Conservation (phyloP, 1,140 invertebrate genomes). For the Lineus longissimus region DNA sequence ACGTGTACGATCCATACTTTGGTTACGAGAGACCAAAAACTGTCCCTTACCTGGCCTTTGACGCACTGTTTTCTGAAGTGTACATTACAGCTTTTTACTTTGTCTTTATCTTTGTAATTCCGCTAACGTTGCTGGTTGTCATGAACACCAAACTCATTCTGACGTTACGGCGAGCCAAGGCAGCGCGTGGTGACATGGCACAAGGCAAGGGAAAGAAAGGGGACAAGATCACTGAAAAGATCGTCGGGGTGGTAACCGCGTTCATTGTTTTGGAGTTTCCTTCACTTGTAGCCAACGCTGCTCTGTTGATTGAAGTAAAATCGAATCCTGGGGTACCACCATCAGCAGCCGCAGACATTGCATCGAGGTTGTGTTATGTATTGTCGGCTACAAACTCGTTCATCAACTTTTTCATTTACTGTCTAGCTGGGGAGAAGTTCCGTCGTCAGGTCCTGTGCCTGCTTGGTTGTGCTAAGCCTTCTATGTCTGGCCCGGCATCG, state of each 20-base stretch:
- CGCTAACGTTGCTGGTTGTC: not conserved
- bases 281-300: not conserved
- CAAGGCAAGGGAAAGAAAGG: not conserved
- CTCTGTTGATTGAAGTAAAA: not conserved
- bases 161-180: not conserved
- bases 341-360: not conserved
- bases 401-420: conserved; percentile 1
- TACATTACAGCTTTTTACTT: not conserved
- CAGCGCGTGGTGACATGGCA: not conserved
- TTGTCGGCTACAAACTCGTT: not conserved
- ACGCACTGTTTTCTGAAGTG: not conserved
- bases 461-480: too few relatives aligned
- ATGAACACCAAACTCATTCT: not conserved
- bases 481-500: too few relatives aligned
- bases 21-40: not conserved
- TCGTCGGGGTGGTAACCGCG: not conserved
- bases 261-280: not conserved
- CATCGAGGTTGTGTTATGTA: not conserved
- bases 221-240: not conserved
- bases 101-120: not conserved
- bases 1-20: not conserved
- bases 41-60: not conserved
- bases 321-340: not conserved
- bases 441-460: not conserved
- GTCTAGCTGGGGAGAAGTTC: conserved; percentile 2